Base-by-base conservation (phyloP, 2,797 vertebrate genomes). In the Leptatherina wallacei region DNA sequence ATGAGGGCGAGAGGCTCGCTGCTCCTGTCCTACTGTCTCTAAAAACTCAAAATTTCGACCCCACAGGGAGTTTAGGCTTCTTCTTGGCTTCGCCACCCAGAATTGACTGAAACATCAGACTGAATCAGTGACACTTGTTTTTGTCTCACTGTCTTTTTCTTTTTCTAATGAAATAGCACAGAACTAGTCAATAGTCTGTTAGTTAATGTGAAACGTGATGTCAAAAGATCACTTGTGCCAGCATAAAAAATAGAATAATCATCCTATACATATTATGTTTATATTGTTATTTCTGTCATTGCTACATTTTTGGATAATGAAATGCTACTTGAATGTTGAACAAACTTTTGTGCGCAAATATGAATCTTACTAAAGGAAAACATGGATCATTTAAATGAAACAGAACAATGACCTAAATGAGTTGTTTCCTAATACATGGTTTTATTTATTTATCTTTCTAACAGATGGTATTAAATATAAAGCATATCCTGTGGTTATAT, bases 401-500 rank as follows among this genome's bases (percentile, higher is more conserved):
- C 14, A n/a, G 22, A 30, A 4, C 18, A 56, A 24, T 69, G 12
- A 56, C 1, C 11, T 65, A 16, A 29, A 29, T 49, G 13, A 36
- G 3, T 44, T 64, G 13, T 63, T 65, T 81, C 1, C 7, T 87
- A 73, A 82, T 62, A 8, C 14, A 64, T 3, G 0, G 70, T 71
- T 62, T 78, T 16, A 57, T 33, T 65, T 49, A n/a, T 47, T 54
- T 75, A 20, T 88, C 69, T 90, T 86, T 1, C 65, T 75, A 65
- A 94, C 83, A 97, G 95, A 99, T 99, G 98, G 86, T 95, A 89
- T 90, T 95, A 90, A 95, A 95, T 90, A 93, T 98, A 91, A 97
- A 95, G 88, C 94, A 94, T 77, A 92, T 98, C 90, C 93, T 98
- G 87, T 98, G 97, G 96, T 94, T 99, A 78, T 96, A 79, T 81